Evolutionary conservation across 2,113 vertebrate species (phyloP).

Genomic region (Cavia porcellus): DNA sequence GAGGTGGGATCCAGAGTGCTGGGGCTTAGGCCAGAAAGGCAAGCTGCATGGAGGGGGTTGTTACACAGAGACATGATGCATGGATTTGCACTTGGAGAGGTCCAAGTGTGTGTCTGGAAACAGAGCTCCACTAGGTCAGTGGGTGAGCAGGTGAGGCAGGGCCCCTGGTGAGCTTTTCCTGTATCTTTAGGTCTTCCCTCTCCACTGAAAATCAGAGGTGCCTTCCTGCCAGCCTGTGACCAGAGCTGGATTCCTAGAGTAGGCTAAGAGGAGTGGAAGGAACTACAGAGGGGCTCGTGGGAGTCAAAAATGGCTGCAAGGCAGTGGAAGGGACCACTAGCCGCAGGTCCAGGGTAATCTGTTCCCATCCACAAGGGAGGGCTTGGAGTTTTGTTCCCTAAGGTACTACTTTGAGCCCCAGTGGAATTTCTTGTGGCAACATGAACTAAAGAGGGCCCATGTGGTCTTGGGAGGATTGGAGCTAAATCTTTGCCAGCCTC

Average conservation of each 20-base stretch:
- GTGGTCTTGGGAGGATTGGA: not conserved
- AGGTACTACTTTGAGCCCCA: not conserved
- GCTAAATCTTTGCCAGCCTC: not conserved
- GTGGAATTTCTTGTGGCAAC: not conserved
- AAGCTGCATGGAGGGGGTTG: not conserved
- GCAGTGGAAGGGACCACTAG: not conserved
- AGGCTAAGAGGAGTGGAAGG: not conserved
- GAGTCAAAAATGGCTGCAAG: not conserved
- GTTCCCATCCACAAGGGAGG: too few species aligned
- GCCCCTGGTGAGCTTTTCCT: not conserved
- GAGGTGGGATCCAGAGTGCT: not conserved
- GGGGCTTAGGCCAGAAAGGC: not conserved
- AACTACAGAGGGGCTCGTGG: not conserved
- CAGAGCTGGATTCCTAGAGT: not conserved
- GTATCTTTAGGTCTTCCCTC: not conserved
- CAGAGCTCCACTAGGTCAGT: not conserved
- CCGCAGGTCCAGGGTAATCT: not conserved
- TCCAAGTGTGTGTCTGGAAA: not conserved
- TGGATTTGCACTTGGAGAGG: not conserved
- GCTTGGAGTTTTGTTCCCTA: not conserved
- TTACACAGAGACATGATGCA: not conserved
- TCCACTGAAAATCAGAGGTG: not conserved
- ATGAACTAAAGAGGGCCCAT: not conserved
- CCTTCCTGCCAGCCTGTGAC: not conserved
- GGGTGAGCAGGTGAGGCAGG: not conserved